Conservation (phyloP, 2,113 vertebrate species). For the Thinocorus orbignyianus region DNA sequence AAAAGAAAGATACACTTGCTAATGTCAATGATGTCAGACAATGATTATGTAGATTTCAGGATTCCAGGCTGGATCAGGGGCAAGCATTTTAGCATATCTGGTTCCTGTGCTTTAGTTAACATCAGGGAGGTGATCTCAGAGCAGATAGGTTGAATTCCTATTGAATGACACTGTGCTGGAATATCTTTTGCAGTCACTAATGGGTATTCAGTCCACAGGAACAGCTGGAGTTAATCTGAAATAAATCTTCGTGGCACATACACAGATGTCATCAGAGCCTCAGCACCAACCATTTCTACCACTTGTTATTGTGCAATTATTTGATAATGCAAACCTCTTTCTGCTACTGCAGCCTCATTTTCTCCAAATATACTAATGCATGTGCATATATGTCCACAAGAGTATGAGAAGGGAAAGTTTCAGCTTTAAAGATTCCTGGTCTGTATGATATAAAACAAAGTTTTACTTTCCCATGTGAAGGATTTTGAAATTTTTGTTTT, state of each 20-base stretch:
- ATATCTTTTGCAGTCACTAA: background rate
- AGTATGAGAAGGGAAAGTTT: background rate
- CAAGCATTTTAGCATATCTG: background rate
- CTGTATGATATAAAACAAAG: background rate
- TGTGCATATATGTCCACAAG: background rate
- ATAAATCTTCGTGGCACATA: background rate
- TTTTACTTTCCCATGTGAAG: background rate
- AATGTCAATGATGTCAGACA: background rate
- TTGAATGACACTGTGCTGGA: background rate
- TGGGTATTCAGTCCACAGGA: background rate
- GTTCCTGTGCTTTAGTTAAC: background rate
- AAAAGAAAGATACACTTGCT: background rate
- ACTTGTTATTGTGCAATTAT: background rate
- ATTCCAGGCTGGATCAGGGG: background rate
- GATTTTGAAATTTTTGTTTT: background rate
- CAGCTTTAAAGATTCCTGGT: background rate
- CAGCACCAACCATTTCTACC: background rate
- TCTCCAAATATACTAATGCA: background rate
- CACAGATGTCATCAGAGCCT: background rate
- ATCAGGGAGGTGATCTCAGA: background rate
- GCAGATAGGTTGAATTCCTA: background rate
- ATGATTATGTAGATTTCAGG: background rate
- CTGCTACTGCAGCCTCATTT: background rate
- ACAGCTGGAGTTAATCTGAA: background rate
- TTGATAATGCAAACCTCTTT: background rate